Evolutionary conservation across 2,113 vertebrate genomes (phyloP).

Genomic region (Chrysemys picta): DNA sequence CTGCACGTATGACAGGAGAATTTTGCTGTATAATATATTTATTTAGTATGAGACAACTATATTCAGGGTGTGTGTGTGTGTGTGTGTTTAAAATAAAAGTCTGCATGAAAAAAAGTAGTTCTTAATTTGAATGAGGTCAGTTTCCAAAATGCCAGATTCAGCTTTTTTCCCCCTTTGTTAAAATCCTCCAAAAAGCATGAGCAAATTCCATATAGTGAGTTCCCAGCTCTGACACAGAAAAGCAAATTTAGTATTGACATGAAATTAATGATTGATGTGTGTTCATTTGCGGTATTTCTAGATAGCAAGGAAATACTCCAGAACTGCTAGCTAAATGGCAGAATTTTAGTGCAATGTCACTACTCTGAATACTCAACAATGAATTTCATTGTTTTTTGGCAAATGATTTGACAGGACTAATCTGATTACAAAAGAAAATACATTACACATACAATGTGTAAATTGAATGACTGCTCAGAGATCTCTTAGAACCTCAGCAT

Average conservation of each 20-base stretch:
- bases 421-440: conserved; percentile 3
- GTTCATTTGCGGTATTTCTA: conserved; percentile 23
- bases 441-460: neutral
- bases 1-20: neutral
- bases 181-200: neutral
- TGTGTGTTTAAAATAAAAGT: neutral
- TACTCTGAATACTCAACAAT: neutral
- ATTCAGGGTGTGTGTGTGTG: neutral
- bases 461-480: conserved; percentile 38
- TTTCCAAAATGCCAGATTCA: neutral
- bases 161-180: neutral
- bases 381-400: too few species aligned
- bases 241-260: conserved; percentile 31
- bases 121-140: neutral
- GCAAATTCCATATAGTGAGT: conserved; percentile 16
- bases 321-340: conserved; percentile 10
- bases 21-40: neutral
- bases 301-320: conserved; percentile 42
- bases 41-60: neutral
- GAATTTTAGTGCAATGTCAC: neutral
- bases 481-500: conserved; percentile 6
- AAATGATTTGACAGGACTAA: neutral
- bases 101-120: neutral
- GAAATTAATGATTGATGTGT: neutral
- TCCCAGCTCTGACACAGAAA: conserved; percentile 48